These are phyloP conservation scores for Monarcha castaneiventris DNA, from an alignment of 2,113 vertebrate genomes.

Conservation along the genomic window DNA sequence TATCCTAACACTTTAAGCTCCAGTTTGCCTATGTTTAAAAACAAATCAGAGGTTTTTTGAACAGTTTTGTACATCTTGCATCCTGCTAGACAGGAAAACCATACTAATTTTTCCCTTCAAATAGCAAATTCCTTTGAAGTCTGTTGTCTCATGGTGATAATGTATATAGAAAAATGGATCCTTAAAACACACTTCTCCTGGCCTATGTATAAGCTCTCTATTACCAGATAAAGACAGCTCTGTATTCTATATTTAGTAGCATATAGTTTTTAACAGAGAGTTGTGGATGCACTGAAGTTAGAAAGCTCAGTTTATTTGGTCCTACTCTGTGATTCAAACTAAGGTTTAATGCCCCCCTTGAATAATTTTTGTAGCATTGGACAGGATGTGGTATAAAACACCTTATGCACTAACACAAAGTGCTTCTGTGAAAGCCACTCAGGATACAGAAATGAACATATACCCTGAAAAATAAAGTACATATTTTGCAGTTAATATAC, in stretches of 20 bases:
- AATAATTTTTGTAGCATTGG: not conserved
- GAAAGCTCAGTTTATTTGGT: not conserved
- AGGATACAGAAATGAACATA: not conserved
- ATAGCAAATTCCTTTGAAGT: not conserved
- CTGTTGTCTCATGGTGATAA: not conserved
- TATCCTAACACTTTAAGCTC: not conserved
- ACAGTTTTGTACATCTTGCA: not conserved
- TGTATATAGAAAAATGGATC: not conserved
- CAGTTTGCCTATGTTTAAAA: not conserved
- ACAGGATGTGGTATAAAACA: not conserved
- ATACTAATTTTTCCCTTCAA: not conserved
- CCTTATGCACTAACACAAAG: not conserved
- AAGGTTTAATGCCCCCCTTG: not conserved
- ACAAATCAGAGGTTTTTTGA: not conserved
- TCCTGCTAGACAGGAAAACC: not conserved
- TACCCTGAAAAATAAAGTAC: not conserved
- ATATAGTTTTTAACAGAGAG: not conserved
- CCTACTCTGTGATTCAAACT: not conserved
- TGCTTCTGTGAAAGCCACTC: not conserved
- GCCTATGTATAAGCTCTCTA: not conserved
- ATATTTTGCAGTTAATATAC: not conserved
- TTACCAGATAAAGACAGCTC: not conserved
- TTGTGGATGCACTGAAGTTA: not conserved
- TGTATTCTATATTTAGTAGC: not conserved
- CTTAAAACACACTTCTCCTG: not conserved